Percentiles rank a stretch among this genome's conserved stretches.
These are phyloP conservation scores for Gymnocheta viridis DNA, from an alignment of 2,888 invertebrate species.

Conservation along the genomic window DNA sequence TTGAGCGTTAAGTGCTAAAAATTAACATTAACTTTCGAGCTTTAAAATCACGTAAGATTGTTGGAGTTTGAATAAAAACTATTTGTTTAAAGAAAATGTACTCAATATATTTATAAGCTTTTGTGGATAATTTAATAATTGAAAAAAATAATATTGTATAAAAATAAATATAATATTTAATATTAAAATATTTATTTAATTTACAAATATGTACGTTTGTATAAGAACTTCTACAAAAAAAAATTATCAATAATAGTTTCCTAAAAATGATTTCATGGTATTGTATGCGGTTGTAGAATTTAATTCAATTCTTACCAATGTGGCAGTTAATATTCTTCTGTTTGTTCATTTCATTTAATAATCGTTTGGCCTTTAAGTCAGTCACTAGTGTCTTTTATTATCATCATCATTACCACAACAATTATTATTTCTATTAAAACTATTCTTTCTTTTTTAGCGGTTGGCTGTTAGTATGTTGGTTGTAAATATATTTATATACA, in stretches of 20 bases:
- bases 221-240: too few species aligned
- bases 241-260: too few species aligned
- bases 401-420: constrained; percentile 45
- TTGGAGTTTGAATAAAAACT: background rate
- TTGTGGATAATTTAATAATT: too few species aligned
- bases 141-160: too few species aligned
- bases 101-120: too few species aligned
- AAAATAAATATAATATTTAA: too few species aligned
- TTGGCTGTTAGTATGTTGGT: background rate
- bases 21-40: background rate
- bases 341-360: constrained; percentile 8
- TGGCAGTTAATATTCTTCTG: background rate
- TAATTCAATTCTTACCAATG: constrained; percentile 28
- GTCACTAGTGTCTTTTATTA: constrained; percentile 59
- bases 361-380: constrained; percentile 55
- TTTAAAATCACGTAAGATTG: background rate
- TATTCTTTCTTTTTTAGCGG: constrained; percentile 23
- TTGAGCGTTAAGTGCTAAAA: background rate
- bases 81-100: background rate
- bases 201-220: too few species aligned
- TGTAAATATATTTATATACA: background rate
- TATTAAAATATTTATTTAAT: too few species aligned
- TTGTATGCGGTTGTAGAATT: constrained; percentile 40
- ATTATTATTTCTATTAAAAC: constrained; percentile 32
- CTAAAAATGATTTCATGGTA: too few species aligned